These are phyloP conservation scores for Ictalurus punctatus DNA, from an alignment of 2,113 vertebrate species.

Conservation along the genomic window DNA sequence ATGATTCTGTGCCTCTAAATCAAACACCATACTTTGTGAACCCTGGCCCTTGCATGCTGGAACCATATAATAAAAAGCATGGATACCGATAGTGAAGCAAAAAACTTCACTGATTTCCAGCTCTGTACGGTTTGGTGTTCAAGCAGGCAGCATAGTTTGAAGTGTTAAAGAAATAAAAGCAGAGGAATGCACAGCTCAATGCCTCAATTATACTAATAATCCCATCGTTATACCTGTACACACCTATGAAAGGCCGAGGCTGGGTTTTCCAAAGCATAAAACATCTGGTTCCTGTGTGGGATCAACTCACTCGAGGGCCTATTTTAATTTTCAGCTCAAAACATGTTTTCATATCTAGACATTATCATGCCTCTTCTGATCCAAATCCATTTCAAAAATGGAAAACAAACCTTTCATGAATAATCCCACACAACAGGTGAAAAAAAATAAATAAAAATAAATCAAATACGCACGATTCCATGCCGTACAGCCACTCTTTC, in stretches of 20 bases:
- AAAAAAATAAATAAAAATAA: background rate
- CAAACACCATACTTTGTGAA: slow-evolving; percentile 14
- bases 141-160: background rate
- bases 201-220: background rate
- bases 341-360: background rate
- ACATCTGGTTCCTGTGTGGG: background rate
- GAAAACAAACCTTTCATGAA: background rate
- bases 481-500: background rate
- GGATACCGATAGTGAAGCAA: background rate
- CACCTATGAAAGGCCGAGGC: background rate
- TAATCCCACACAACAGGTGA: background rate
- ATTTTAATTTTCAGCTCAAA: background rate
- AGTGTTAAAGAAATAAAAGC: background rate
- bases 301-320: background rate
- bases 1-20: background rate
- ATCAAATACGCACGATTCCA: background rate
- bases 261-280: background rate
- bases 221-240: background rate
- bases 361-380: background rate
- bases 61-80: background rate
- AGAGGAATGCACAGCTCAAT: background rate
- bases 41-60: background rate
- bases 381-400: background rate
- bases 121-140: slow-evolving; percentile 16
- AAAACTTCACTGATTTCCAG: background rate